Percentiles rank a stretch among this genome's conserved stretches.
phyloP scores from a whole-genome alignment of 2,797 vertebrate species.

The Pachyuromys duprasi region DNA sequence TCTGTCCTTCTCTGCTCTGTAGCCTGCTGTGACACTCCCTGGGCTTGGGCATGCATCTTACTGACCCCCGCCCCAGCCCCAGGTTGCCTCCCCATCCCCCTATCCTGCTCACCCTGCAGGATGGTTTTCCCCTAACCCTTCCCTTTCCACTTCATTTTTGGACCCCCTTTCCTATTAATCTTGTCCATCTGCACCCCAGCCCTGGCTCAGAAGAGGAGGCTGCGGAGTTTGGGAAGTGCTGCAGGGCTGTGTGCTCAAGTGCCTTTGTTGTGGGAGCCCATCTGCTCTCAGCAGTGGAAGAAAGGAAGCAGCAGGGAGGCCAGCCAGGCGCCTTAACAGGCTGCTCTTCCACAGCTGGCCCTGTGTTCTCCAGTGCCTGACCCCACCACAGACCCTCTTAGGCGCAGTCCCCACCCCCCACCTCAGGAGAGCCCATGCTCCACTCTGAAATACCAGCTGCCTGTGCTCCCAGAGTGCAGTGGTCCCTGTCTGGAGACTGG shows the following conservation, averaged over 20 bases:
- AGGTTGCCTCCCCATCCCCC: background rate
- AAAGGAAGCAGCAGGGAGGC: accelerated
- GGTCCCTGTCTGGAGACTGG: accelerated
- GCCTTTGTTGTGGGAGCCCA: background rate
- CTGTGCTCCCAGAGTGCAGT: accelerated
- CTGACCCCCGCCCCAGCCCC: background rate
- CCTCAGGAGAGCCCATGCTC: background rate
- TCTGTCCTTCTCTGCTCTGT: background rate
- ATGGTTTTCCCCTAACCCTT: accelerated
- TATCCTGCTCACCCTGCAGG: background rate
- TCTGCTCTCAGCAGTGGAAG: background rate
- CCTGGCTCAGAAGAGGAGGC: background rate
- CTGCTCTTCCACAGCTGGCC: background rate
- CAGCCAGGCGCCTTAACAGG: accelerated
- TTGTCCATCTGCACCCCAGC: background rate
- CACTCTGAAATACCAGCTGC: background rate
- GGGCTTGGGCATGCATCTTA: too few species aligned
- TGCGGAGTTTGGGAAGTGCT: accelerated
- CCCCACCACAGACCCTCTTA: background rate
- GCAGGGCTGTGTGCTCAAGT: accelerated
- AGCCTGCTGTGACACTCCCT: background rate
- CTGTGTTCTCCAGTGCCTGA: background rate
- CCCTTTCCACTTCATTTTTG: background rate
- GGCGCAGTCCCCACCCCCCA: background rate
- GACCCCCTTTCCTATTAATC: background rate